Base-by-base conservation (phyloP, 1,140 invertebrate genomes). In the Aphaenogaster floridana region DNA sequence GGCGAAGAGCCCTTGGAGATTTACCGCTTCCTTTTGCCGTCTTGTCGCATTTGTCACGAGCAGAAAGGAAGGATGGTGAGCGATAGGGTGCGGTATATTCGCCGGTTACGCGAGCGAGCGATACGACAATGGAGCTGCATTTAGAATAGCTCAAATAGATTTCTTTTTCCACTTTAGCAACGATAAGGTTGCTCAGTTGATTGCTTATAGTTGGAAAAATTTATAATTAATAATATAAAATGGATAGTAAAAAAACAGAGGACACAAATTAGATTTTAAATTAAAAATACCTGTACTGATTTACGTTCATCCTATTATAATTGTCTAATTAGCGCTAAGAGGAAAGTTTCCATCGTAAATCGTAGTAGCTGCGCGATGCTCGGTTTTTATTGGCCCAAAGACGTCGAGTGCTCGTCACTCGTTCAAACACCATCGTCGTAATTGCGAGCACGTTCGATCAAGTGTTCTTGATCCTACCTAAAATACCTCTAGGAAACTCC, bases 401-500 rank as follows among this genome's bases (percentile, higher is more conserved):
- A 68, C 68, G 68, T 88, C 74, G 79, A 88, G 86, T 54, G 83
- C 66, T 88, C 89, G 74, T 87, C 88, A 89, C 57, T 63, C 85
- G 79, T 77, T 80, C 86, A 76, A 90, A 88, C 80, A 71, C 50
- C 39, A 52, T 76, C 88, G 89, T 88, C 88, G 79, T 90, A 90
- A 90, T 90, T 90, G 78, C 89, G 78, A 84, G 72, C 48, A 85
- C 59, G 54, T 36, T 72, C 54, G 50, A 89, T 89, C 88, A 84
- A 90, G 66, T 48, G 45, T 86, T 54, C 84, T 66, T 63, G 61
- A 68, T 86, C 50, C 61, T 34, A 79, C 21, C 54, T 50, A 72
- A 57, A 72, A 72, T 72, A 83, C 79, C 39, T 36, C 42, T 42
- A 42, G 83, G 39, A 66, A 86, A 63, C 57, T 39, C 54, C 42